These are phyloP conservation scores for Nerophis ophidion DNA, from an alignment of 2,113 vertebrate species.

Conservation along the genomic window DNA sequence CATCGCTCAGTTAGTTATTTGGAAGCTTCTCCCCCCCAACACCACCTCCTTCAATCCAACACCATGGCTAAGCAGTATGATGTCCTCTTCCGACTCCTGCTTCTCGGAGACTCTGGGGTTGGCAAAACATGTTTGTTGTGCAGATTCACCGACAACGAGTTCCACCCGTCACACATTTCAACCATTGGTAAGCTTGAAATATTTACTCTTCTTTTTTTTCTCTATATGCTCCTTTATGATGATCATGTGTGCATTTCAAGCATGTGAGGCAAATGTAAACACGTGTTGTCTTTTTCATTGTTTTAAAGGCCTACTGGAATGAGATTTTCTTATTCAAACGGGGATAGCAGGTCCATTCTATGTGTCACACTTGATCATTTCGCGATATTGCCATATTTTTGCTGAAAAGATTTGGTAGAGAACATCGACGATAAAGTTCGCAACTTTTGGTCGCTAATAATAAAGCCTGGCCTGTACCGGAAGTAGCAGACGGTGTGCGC, in stretches of 20 bases:
- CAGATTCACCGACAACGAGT: slow-evolving; percentile 97
- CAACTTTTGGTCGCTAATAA: too few species aligned
- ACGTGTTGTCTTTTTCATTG: too few species aligned
- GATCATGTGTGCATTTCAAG: not conserved
- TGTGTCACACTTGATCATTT: too few species aligned
- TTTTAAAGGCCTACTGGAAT: not conserved
- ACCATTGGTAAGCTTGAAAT: slow-evolving; percentile 84
- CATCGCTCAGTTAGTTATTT: slow-evolving; percentile 58
- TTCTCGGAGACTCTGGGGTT: slow-evolving; percentile 94
- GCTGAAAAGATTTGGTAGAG: too few species aligned
- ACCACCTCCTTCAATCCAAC: slow-evolving; percentile 25
- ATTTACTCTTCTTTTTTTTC: not conserved
- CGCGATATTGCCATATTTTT: too few species aligned
- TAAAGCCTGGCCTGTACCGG: too few species aligned
- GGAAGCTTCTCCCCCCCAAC: slow-evolving; percentile 25
- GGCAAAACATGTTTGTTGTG: slow-evolving; percentile 96
- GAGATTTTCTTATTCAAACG: too few species aligned
- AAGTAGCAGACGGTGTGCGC: too few species aligned
- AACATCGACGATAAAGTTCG: too few species aligned
- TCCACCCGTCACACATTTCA: slow-evolving; percentile 96
- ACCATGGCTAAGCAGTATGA: slow-evolving; percentile 96
- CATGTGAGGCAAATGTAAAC: too few species aligned
- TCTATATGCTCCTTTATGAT: not conserved
- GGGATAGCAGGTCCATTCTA: too few species aligned
- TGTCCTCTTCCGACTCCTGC: slow-evolving; percentile 92